Base-by-base conservation (phyloP, 2,888 invertebrate genomes). In the Andrena marginata region DNA sequence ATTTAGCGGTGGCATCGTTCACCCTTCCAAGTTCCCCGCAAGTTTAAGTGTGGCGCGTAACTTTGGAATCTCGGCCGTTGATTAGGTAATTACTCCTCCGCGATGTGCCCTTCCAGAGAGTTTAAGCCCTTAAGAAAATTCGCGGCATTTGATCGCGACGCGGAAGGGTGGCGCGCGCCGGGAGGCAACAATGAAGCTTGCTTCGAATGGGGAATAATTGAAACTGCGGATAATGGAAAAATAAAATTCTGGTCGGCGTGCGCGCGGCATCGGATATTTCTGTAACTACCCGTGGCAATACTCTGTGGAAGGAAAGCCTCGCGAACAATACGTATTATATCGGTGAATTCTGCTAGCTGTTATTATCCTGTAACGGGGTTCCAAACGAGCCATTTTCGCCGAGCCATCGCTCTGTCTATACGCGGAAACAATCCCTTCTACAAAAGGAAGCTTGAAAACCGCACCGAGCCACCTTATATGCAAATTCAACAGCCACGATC, bases 21-120 rank as follows among this genome's bases (percentile, higher is more conserved):
- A 60, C 80, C 65, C 62, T 56, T 76, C 76, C 65, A 80, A 87
- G 68, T 87, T 83, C 8, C 60, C 76, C 23, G 73, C 48, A 74
- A 87, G 80, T 87, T 87, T 89, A 89, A 90, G 85, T 88, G 83
- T 82, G 69, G 77, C 84, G 76, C 84, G 87, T 84, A 85, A 87
- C 87, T 86, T 75, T 42, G 78, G 88, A 89, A 90, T 88, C 87
- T 89, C 79, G 81, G 79, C 72, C 82, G 85, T 82, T 90, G 90
- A 91, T 90, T 90, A 86, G 88, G 85, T 88, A 87, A 89, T 89
- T 87, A 87, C 85, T 87, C 84, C 82, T 42, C 73, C 78, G 85
- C 72, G 85, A 89, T 84, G 70, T 72, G 80, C 62, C 75, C 72
- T 82, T 85, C 84, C 83, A 80, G 64, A 77, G 79, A 79, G 85